Base-by-base conservation (phyloP, 1,140 invertebrate genomes). In the Aricia agestis region DNA sequence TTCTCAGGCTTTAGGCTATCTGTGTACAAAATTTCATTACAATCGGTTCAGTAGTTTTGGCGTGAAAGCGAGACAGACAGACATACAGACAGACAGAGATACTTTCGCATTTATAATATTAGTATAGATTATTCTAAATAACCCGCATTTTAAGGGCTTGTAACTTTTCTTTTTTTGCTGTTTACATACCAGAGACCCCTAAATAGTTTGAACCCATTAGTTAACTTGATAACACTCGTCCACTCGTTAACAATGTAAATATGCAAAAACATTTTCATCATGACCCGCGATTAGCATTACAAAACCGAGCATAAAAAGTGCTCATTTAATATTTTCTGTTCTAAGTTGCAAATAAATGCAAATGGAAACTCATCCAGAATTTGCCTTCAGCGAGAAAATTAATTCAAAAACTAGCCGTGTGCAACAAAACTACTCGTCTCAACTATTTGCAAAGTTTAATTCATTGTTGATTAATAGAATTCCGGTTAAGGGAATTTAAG, bases 341-440 rank as follows among this genome's bases (percentile, higher is more conserved):
- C 59, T 25, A 63, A 63, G 59, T 63, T 63, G 59, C 59, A 63
- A 63, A 63, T 63, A 17, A 63, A 63, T 63, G 59, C 59, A 19
- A 63, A 63, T 63, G 59, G 11, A 63, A 63, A 63, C 59, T 63
- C 59, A 63, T 63, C 19, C 59, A 63, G 59, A 25, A 63, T 19
- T 63, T 25, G 59, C 59, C 59, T 63, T 25, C 18, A 63, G 59
- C 59, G 17, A 63, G 59, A 25, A 63, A 63, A 63, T 63, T 63
- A 63, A 63, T 63, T 63, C 59, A 63, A 63, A 63, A 63, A 63
- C 59, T 63, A 63, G 59, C 59, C 59, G 59, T 11, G 59, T 63
- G 59, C 59, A 63, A 63, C 59, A 63, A 63, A 42, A 59, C n/a
- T 59, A 25, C 19, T 19, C 59, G 59, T 25, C 19, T 17, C 59